Conservation (phyloP, 2,888 invertebrate genomes). For the Zootermopsis nevadensis region DNA sequence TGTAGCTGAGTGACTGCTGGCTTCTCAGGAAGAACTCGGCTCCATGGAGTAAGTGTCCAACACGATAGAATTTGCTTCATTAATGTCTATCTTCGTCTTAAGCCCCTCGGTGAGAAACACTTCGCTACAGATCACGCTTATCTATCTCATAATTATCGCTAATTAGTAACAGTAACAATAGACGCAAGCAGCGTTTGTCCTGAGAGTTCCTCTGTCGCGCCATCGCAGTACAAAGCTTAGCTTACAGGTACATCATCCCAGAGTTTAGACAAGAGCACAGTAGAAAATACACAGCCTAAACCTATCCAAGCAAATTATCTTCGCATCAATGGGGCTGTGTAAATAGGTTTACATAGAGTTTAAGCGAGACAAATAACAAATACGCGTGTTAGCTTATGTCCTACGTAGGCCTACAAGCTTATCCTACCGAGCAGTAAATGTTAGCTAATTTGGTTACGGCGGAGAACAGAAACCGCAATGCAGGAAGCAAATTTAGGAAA, state of each 20-base stretch:
- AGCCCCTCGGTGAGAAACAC: too few species aligned
- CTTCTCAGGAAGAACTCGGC: too few species aligned
- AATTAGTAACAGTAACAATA: background rate
- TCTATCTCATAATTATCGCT: background rate
- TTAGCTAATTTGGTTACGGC: conserved; percentile 11
- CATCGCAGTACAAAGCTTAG: background rate
- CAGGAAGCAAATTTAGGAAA: conserved; percentile 2
- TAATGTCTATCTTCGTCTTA: too few species aligned
- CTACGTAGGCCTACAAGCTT: background rate
- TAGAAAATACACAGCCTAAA: background rate
- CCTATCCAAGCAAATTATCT: conserved; percentile 12
- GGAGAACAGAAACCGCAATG: background rate
- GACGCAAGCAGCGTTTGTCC: background rate
- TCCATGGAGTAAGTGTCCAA: too few species aligned
- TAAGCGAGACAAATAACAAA: conserved; percentile 13
- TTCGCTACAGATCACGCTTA: too few species aligned
- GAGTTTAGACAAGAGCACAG: background rate
- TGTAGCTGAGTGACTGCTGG: too few species aligned
- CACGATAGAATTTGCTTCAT: too few species aligned
- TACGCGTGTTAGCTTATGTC: background rate
- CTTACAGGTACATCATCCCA: conserved; percentile 1
- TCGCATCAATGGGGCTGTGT: conserved; percentile 7
- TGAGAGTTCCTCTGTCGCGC: background rate
- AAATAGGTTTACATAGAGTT: conserved; percentile 11
- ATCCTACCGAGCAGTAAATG: conserved; percentile 19